phyloP scores from a whole-genome alignment of 2,888 invertebrate genomes.

The Trilocha varians region DNA sequence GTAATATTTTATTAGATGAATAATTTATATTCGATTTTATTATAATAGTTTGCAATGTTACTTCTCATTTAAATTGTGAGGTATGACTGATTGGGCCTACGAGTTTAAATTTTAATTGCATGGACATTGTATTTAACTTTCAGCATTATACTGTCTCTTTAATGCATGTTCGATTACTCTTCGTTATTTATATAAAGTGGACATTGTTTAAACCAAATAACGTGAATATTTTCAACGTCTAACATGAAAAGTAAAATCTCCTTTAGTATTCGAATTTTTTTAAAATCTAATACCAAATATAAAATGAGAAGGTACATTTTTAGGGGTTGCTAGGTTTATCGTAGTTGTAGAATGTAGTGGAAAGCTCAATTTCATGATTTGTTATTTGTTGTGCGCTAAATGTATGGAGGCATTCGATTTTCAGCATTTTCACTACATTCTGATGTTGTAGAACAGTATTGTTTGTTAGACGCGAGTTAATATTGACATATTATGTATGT shows the following conservation, averaged over 20 bases:
- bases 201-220: conserved; percentile 6
- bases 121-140: too few species aligned
- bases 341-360: conserved; percentile 16
- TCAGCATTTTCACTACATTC: conserved; percentile 22
- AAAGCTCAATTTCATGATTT: conserved; percentile 31
- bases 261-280: conserved; percentile 5
- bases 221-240: not conserved
- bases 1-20: conserved; percentile 27
- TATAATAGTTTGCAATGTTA: conserved; percentile 19
- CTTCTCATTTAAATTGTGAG: conserved; percentile 28
- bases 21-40: conserved; percentile 26
- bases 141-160: too few species aligned
- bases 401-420: conserved; percentile 7
- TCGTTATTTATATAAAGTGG: too few species aligned
- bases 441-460: too few species aligned
- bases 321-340: conserved; percentile 1
- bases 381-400: conserved; percentile 1
- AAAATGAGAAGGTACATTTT: not conserved
- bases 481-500: conserved; percentile 48
- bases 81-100: conserved; percentile 34
- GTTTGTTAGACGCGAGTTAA: conserved; percentile 33
- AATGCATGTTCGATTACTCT: too few species aligned
- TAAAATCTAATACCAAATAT: not conserved
- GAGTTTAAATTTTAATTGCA: too few species aligned
- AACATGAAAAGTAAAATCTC: not conserved